phyloP scores from a whole-genome alignment of 2,888 invertebrate species.

The Parthenolecanium corni region DNA sequence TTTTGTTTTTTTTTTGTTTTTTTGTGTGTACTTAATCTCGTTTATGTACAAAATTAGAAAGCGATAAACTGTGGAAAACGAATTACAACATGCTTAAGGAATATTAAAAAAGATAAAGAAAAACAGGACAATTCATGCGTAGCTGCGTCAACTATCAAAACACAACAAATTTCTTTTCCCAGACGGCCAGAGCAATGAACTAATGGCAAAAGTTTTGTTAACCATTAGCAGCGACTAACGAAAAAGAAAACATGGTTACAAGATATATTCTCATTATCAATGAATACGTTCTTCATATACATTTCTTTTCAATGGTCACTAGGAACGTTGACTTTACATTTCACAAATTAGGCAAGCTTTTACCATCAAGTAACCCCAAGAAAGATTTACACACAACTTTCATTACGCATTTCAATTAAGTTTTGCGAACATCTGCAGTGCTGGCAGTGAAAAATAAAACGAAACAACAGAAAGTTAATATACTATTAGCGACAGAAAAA shows the following conservation, averaged over 20 bases:
- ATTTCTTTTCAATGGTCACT: background rate
- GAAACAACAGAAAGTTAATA: conserved; percentile 16
- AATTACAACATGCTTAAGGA: too few relatives aligned
- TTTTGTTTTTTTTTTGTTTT: too few relatives aligned
- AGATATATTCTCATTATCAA: background rate
- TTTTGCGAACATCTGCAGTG: conserved; percentile 16
- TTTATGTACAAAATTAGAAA: background rate
- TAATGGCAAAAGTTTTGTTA: too few relatives aligned
- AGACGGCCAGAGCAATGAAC: too few relatives aligned
- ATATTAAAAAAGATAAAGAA: background rate
- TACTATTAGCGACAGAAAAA: conserved; percentile 27
- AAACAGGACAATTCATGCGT: background rate
- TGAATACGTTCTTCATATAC: background rate
- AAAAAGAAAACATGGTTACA: background rate
- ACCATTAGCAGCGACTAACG: too few relatives aligned
- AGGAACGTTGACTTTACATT: background rate
- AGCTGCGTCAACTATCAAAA: background rate
- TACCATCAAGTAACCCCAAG: background rate
- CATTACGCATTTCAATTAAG: background rate
- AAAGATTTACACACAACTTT: background rate
- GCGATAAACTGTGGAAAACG: background rate
- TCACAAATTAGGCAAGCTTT: background rate
- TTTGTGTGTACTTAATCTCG: background rate
- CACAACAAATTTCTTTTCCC: too few relatives aligned
- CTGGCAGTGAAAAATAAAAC: conserved; percentile 17